Evolutionary conservation across 1,140 invertebrate genomes (phyloP).

Genomic region (Chrysopa pallens): DNA sequence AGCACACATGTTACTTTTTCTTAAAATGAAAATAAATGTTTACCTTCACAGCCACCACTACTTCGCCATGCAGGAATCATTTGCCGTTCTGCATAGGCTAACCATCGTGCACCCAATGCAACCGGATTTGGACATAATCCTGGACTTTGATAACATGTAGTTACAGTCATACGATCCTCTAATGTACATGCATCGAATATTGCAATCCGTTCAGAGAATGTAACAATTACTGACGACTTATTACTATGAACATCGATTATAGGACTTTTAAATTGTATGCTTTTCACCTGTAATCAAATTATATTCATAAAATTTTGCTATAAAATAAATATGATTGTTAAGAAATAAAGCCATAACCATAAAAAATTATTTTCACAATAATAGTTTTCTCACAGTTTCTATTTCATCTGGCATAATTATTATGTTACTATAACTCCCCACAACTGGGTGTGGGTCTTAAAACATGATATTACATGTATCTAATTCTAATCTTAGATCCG

Average conservation of each 20-base stretch:
- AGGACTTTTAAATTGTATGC: conserved; percentile 81
- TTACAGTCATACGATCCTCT: conserved; percentile 70
- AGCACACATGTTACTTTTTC: not conserved
- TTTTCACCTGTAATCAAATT: conserved; percentile 41
- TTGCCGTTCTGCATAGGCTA: conserved; percentile 72
- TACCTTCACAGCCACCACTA: conserved; percentile 64
- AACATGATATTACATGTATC: too few relatives aligned
- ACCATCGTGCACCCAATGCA: conserved; percentile 65
- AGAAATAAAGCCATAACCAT: too few relatives aligned
- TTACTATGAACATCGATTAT: conserved; percentile 77
- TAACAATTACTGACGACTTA: conserved; percentile 62
- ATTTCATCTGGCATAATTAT: too few relatives aligned
- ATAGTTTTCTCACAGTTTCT: too few relatives aligned
- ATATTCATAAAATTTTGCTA: too few relatives aligned
- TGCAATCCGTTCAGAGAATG: conserved; percentile 76
- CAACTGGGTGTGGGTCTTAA: too few relatives aligned
- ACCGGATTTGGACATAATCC: conserved; percentile 77
- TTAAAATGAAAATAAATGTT: conserved; percentile 6
- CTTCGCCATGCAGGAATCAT: conserved; percentile 64
- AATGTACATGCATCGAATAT: conserved; percentile 79
- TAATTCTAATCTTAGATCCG: too few relatives aligned
- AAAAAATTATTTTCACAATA: too few relatives aligned
- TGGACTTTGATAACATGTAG: conserved; percentile 76
- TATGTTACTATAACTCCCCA: too few relatives aligned
- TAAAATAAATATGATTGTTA: too few relatives aligned